Evolutionary conservation across 2,797 vertebrate genomes (phyloP).

Genomic region (Clangula hyemalis): DNA sequence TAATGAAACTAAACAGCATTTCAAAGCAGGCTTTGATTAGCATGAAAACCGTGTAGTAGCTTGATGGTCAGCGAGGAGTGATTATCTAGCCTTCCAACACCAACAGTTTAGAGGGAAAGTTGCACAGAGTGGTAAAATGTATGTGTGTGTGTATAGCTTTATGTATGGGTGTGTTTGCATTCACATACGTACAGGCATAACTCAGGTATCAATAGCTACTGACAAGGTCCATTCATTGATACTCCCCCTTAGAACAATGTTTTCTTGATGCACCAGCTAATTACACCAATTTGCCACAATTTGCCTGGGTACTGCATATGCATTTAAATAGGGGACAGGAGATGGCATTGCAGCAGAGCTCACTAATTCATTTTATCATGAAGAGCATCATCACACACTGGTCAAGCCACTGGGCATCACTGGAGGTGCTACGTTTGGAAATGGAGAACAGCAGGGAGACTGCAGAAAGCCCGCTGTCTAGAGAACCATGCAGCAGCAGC

Average conservation of each 20-base stretch:
- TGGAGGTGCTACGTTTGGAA: not conserved
- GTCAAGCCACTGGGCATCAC: not conserved
- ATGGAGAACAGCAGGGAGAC: not conserved
- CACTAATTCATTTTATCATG: not conserved
- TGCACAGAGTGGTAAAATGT: not conserved
- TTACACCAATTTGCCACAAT: slow-evolving; percentile 41
- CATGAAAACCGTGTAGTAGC: slow-evolving; percentile 50
- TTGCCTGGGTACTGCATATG: not conserved
- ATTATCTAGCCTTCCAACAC: slow-evolving; percentile 39
- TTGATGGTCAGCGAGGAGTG: slow-evolving; percentile 31
- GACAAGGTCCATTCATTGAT: not conserved
- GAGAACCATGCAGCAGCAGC: accelerated
- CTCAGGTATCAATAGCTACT: not conserved
- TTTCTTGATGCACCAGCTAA: slow-evolving; percentile 18
- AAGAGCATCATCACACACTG: not conserved
- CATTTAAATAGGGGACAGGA: slow-evolving; percentile 4
- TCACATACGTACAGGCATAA: not conserved
- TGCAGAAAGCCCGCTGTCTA: not conserved
- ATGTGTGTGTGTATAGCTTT: not conserved
- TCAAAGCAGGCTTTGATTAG: slow-evolving; percentile 64
- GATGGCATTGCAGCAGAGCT: not conserved
- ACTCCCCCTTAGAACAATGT: not conserved
- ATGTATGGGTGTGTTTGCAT: not conserved
- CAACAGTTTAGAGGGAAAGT: not conserved
- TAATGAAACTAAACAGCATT: slow-evolving; percentile 64